These are phyloP conservation scores for Cebidichthys violaceus DNA, from an alignment of 2,113 vertebrate species.

Conservation along the genomic window DNA sequence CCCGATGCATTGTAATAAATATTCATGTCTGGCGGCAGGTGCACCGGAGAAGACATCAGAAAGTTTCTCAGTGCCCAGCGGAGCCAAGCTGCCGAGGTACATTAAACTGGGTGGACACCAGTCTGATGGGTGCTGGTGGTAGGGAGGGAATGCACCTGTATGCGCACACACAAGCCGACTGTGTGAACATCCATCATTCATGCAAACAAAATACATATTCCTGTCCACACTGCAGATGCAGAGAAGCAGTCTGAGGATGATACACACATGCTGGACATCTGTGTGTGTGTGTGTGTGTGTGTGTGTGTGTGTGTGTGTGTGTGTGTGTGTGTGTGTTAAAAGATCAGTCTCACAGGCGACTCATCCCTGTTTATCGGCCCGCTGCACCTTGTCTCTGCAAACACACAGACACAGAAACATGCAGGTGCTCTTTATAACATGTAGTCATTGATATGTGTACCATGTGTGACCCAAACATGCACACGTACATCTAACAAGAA, in stretches of 20 bases:
- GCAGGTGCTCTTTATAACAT: not conserved
- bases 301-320: not conserved
- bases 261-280: not conserved
- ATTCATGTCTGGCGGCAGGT: conserved; percentile 68
- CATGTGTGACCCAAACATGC: not conserved
- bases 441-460: not conserved
- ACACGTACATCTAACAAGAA: not conserved
- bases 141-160: not conserved
- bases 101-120: conserved; percentile 38
- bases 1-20: conserved; percentile 65
- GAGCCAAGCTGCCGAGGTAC: conserved; percentile 45
- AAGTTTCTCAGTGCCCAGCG: conserved; percentile 38
- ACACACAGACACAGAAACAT: not conserved
- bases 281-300: conserved; percentile 14
- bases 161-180: not conserved
- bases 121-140: conserved; percentile 27
- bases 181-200: conserved; percentile 13
- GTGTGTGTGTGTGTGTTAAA: no score
- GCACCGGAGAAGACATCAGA: conserved; percentile 54
- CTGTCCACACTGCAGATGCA: not conserved
- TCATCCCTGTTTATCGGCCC: conserved; percentile 30
- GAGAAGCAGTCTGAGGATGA: conserved; percentile 6
- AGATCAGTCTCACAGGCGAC: conserved; percentile 46
- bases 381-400: conserved; percentile 12
- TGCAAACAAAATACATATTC: not conserved